A percentile compares a stretch with the other conserved stretches of the same genome.
Conservation (phyloP, 2,888 invertebrate genomes). For the Sphinx pinastri region DNA sequence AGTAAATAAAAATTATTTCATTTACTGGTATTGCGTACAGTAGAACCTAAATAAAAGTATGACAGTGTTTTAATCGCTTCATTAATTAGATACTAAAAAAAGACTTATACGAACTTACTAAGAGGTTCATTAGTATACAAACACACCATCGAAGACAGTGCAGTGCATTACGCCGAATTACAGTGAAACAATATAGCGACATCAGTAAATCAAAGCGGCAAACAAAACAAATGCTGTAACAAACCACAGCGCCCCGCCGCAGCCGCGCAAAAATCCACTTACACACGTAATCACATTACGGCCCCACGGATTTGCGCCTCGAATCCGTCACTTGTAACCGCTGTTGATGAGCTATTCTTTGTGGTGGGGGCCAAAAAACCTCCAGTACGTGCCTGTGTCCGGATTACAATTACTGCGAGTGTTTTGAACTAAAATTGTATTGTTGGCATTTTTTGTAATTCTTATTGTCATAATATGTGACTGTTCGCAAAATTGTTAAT, state of each 20-base stretch:
- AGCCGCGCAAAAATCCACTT: slow-evolving; percentile 59
- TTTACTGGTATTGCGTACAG: no score
- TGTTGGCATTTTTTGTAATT: neutral
- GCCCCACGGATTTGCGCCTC: slow-evolving; percentile 50
- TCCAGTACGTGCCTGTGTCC: slow-evolving; percentile 22
- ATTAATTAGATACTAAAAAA: neutral
- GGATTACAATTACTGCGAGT: slow-evolving; percentile 24
- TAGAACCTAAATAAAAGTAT: no score
- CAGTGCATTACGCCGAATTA: neutral
- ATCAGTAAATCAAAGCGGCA: slow-evolving; percentile 30
- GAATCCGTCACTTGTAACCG: slow-evolving; percentile 56
- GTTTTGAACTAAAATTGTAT: slow-evolving; percentile 32
- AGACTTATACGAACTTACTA: no score
- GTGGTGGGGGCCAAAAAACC: slow-evolving; percentile 37
- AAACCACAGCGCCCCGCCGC: slow-evolving; percentile 36
- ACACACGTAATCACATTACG: slow-evolving; percentile 62
- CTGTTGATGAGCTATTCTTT: slow-evolving; percentile 74
- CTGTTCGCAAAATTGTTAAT: no score
- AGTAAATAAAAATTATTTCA: no score
- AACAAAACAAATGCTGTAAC: slow-evolving; percentile 33
- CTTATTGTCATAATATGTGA: neutral
- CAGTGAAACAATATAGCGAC: slow-evolving; percentile 18
- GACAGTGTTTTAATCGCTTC: no score
- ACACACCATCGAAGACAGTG: neutral
- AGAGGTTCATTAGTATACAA: neutral